A percentile compares a stretch with the other conserved stretches of the same genome.
These are phyloP conservation scores for Drosophila histrio DNA, from an alignment of 2,888 invertebrate genomes.

Conservation along the genomic window DNA sequence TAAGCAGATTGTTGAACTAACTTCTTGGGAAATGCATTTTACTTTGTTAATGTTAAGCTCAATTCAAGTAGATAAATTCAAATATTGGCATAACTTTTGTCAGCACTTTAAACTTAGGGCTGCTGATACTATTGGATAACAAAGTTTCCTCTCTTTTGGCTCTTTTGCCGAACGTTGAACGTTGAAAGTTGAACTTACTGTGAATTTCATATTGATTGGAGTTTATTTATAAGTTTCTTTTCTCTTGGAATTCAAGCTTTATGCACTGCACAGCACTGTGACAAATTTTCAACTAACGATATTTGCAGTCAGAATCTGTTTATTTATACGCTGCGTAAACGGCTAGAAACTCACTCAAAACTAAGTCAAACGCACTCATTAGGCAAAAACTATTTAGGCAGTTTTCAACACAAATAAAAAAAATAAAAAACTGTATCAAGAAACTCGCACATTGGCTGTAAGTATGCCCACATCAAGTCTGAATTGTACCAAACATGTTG, in stretches of 20 bases:
- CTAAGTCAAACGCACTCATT: conserved; percentile 70
- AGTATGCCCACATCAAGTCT: conserved; percentile 66
- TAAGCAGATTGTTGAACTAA: neutral
- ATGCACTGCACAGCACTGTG: conserved; percentile 33
- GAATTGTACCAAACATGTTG: conserved; percentile 61
- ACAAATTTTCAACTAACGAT: conserved; percentile 61
- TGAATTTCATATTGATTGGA: conserved; percentile 66
- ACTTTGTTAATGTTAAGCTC: neutral
- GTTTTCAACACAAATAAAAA: neutral
- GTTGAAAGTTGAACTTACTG: conserved; percentile 66
- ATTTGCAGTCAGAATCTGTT: conserved; percentile 53
- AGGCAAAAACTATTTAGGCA: conserved; percentile 65
- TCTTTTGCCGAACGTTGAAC: too few relatives aligned
- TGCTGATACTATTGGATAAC: neutral
- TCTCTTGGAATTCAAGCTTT: neutral
- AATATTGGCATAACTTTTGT: neutral
- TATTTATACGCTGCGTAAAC: conserved; percentile 66
- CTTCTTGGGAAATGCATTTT: neutral
- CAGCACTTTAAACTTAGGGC: neutral
- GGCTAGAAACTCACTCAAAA: conserved; percentile 62
- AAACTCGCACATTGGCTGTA: conserved; percentile 42
- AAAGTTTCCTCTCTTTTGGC: too few relatives aligned
- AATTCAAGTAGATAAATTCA: too few relatives aligned
- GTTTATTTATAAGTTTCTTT: conserved; percentile 1
- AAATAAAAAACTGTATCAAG: neutral